Base-by-base conservation (phyloP, 2,888 invertebrate genomes). In the Parasteatoda lunata region DNA sequence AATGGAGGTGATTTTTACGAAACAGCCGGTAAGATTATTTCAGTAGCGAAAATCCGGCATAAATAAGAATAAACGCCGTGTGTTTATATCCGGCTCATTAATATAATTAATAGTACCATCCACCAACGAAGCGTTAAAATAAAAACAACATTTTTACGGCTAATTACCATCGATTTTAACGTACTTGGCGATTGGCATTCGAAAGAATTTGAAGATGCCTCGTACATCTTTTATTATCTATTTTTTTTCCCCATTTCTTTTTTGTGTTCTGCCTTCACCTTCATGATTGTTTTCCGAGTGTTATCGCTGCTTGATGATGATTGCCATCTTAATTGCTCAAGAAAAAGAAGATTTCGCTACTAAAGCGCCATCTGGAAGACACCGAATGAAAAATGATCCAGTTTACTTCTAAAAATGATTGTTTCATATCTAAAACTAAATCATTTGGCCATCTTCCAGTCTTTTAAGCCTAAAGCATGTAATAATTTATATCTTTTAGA, bases 111-210 rank as follows among this genome's bases (percentile, higher is more conserved):
- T 83, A 77, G 70, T 45, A 49, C 70, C 77, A 77, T 83, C 66
- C 71, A 71, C 59, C 65, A 59, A 13, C 48, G 77, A 51, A 77
- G 83, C 77, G 77, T 83, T 77, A 77, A 83, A 77, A 83, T 77
- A 83, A 82, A 83, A 83, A 77, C 77, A 83, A 77, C 77, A 77
- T 77, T 83, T 83, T 83, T 71, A 72, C 72, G 83, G 77, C 83
- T 77, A 83, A 83, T 83, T 83, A 83, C 76, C 13, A 9, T n/a
- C 54, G 77, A 71, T 77, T 83, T 68, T 71, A 77, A 77, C 69
- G 66, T 52, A n/a, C 9, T 7, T 47, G 73, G 73, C 66, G 65
- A 66, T 51, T 72, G 15, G 77, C 49, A 72, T 72, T 51, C n/a
- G 15, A 52, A 71, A 15, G 77, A 69, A 64, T 75, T 54, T 71